Evolutionary conservation across 2,113 vertebrate species (phyloP).

Genomic region (Anser brachyrhynchus): DNA sequence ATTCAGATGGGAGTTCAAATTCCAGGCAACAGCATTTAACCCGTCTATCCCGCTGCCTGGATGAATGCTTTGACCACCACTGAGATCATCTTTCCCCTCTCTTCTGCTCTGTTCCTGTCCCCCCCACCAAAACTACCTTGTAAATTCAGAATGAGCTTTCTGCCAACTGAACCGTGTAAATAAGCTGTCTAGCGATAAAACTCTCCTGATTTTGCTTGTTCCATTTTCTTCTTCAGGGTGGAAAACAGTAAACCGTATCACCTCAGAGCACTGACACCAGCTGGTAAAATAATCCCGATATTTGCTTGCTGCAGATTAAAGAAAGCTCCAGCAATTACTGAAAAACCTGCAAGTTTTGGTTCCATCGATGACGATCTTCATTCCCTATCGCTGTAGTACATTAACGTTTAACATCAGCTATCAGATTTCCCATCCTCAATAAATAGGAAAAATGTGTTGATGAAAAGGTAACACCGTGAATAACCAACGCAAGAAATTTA

Average conservation of each 20-base stretch:
- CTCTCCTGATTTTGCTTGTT: background rate
- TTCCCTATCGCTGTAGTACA: background rate
- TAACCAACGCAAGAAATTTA: background rate
- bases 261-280: constrained; percentile 15
- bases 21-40: background rate
- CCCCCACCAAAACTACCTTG: background rate
- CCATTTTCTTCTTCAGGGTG: background rate
- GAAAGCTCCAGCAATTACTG: background rate
- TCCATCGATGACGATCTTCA: background rate
- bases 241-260: fast-evolving
- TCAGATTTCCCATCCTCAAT: background rate
- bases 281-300: constrained; percentile 40
- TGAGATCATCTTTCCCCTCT: background rate
- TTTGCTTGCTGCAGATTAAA: constrained; percentile 41
- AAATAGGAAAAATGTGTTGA: background rate
- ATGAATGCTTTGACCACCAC: background rate
- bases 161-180: background rate
- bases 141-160: background rate
- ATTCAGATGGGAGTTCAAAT: background rate
- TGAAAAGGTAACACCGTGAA: background rate
- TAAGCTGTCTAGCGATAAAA: background rate
- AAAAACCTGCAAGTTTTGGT: background rate
- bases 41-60: background rate
- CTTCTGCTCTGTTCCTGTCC: background rate
- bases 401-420: background rate